Conservation (phyloP, 2,797 vertebrate genomes). For the Antennarius maculatus region DNA sequence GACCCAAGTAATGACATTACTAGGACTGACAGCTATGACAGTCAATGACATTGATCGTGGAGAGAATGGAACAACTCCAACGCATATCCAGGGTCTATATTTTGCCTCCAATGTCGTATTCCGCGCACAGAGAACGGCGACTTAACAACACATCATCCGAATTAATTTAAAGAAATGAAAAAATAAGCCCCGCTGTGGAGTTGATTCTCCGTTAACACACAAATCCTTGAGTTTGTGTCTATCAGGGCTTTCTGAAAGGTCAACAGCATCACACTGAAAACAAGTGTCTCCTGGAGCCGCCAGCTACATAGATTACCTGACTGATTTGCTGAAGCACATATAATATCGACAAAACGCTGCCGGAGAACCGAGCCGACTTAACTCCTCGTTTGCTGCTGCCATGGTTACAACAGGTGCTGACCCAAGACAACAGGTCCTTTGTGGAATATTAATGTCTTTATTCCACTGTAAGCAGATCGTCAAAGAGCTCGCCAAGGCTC, state of each 20-base stretch:
- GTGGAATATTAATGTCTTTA: conserved; percentile 45
- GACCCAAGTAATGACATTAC: conserved; percentile 55
- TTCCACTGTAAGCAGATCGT: conserved; percentile 31
- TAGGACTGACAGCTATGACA: conserved; percentile 50
- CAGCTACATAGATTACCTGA: conserved; percentile 36
- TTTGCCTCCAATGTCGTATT: conserved; percentile 16
- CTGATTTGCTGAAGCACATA: conserved; percentile 26
- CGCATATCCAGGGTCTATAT: conserved; percentile 11
- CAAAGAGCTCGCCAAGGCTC: conserved; percentile 34
- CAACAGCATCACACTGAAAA: conserved; percentile 38
- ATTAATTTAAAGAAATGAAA: conserved; percentile 29
- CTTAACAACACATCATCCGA: conserved; percentile 14
- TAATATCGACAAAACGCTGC: conserved; percentile 34
- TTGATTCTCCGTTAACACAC: conserved; percentile 27
- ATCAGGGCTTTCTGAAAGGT: conserved; percentile 44
- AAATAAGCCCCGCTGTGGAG: conserved; percentile 26
- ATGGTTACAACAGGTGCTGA: conserved; percentile 41
- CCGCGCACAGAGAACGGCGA: conserved; percentile 14
- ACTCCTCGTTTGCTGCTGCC: conserved; percentile 33
- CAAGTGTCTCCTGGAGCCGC: conserved; percentile 31
- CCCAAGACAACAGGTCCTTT: conserved; percentile 36
- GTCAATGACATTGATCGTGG: conserved; percentile 48
- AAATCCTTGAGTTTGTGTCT: conserved; percentile 32
- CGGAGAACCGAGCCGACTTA: conserved; percentile 32
- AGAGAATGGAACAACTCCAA: conserved; percentile 33